Percentiles rank a stretch among this genome's conserved stretches.
phyloP scores from a whole-genome alignment of 2,888 invertebrate species.

The Saturnia japonica region DNA sequence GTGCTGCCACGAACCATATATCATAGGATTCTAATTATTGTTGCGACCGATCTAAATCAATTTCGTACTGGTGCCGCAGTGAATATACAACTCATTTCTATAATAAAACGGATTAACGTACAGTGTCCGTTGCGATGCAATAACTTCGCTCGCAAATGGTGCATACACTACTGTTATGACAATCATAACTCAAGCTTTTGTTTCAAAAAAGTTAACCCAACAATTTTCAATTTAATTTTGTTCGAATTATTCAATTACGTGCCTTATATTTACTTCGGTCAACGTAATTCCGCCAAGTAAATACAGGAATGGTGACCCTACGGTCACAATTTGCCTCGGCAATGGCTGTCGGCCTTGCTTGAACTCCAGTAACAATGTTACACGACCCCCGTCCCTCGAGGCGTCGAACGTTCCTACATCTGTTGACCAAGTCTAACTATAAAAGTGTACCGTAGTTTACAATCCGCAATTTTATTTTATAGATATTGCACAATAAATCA shows the following conservation, averaged over 20 bases:
- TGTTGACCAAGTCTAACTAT: slow-evolving; percentile 66
- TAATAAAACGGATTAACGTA: slow-evolving; percentile 64
- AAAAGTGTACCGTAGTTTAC: slow-evolving; percentile 67
- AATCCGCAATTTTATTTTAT: slow-evolving; percentile 69
- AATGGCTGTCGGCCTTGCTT: slow-evolving; percentile 69
- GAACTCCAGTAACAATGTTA: slow-evolving; percentile 77
- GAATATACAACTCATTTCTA: slow-evolving; percentile 61
- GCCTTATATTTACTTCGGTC: slow-evolving; percentile 61
- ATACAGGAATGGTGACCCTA: slow-evolving; percentile 69
- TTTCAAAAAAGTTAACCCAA: slow-evolving; percentile 42
- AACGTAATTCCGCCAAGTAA: slow-evolving; percentile 66
- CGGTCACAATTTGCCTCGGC: slow-evolving; percentile 69
- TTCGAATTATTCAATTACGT: slow-evolving; percentile 62
- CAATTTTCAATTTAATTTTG: slow-evolving; percentile 38
- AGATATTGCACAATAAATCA: slow-evolving; percentile 67
- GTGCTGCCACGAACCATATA: slow-evolving; percentile 37
- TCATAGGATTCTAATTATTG: slow-evolving; percentile 68
- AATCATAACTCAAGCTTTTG: slow-evolving; percentile 51
- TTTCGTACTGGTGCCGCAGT: slow-evolving; percentile 49
- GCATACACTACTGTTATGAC: slow-evolving; percentile 62
- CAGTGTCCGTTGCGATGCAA: slow-evolving; percentile 49
- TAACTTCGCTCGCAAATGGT: slow-evolving; percentile 67
- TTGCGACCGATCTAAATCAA: slow-evolving; percentile 68
- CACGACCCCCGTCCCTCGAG: slow-evolving; percentile 69
- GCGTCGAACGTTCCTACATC: slow-evolving; percentile 70